Evolutionary conservation across 2,888 invertebrate genomes (phyloP), one percentile per base, ranked within the genome.

Genomic region (Caenorhabditis sp.): DNA sequence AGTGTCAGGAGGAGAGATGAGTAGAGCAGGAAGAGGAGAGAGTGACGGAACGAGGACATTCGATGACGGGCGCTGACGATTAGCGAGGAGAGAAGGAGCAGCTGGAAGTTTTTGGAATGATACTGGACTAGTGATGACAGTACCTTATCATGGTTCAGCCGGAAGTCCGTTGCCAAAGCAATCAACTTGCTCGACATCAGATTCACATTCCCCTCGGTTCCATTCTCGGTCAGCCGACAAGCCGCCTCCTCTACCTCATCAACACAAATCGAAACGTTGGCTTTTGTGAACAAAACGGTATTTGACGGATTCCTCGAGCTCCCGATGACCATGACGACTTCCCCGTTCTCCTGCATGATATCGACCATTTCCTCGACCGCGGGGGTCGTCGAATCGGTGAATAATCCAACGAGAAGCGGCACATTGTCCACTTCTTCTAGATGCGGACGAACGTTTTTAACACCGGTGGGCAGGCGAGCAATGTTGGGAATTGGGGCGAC

Each of bases 321-420:
- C 8, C 98, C 98, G 90, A 98, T 94, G 26, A 97, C 74, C 69
- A 83, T 96, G 0, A 97, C 97, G 26, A 98, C 96, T 93, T 98
- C 97, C 0, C 96, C 96, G 92, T 97, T 96, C 90, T 97, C 96
- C 88, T 96, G 96, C 97, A 98, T 97, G 78, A 98, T 98, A 89
- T 90, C 89, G 28, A 94, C 91, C 98, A 98, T 98, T 92, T 96
- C 95, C 35, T 95, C 94, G 0, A 97, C 97, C 15, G 96, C 96
- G 20, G 95, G 94, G n/a, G 97, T 95, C 1, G 96, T 96, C 93
- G 98, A 98, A 93, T 99, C 98, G 0, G 98, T 99, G 93, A 98
- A 99, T 13, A 99, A 94, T 0, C 97, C 97, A 20, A 99, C 98
- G 69, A 98, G 94, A 35, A 99, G 93, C 4, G 99, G 98, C 64